A percentile compares a stretch with the other conserved stretches of the same genome.
Conservation (phyloP, 2,113 vertebrate genomes). For the Todiramphus saurophagus region DNA sequence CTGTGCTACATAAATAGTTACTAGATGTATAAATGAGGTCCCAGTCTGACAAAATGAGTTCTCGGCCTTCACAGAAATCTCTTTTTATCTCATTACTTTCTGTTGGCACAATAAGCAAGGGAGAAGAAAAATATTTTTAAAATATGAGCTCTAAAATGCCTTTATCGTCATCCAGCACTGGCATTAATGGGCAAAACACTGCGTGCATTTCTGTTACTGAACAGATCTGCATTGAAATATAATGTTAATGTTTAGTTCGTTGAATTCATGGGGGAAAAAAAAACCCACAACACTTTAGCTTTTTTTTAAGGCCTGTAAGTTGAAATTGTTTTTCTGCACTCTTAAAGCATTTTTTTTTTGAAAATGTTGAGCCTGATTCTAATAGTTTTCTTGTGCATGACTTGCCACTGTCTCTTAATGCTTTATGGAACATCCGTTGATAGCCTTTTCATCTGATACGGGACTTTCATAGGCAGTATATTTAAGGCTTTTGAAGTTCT, state of each 20-base stretch:
- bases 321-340: neutral
- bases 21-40: neutral
- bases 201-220: neutral
- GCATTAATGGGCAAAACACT: neutral
- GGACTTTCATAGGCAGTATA: neutral
- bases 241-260: neutral
- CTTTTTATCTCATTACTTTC: neutral
- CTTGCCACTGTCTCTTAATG: neutral
- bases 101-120: neutral
- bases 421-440: neutral
- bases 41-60: neutral
- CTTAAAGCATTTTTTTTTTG: neutral
- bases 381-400: neutral
- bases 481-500: neutral
- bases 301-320: neutral
- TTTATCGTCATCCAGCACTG: neutral
- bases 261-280: neutral
- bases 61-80: neutral
- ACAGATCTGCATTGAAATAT: neutral
- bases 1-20: neutral
- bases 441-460: neutral
- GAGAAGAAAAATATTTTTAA: neutral
- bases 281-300: neutral
- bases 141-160: neutral
- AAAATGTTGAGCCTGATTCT: neutral